Evolutionary conservation across 1,140 invertebrate species (phyloP), one percentile per base, ranked within the genome.

Genomic region (Zaprionus africanus): DNA sequence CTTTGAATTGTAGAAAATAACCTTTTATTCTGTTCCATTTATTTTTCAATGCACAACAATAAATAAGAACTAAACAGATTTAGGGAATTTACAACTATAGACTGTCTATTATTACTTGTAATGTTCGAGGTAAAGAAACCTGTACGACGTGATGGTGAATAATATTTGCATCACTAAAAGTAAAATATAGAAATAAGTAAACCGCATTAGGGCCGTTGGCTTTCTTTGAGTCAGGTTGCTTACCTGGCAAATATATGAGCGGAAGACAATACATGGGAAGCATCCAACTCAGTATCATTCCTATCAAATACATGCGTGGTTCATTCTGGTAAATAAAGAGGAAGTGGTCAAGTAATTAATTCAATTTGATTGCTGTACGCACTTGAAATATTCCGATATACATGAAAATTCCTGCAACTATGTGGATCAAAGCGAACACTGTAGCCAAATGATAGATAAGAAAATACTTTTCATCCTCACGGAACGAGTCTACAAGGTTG

Each of bases 151-250:
- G 4, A 13, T n/a, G 19, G 24, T 59, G 13, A 59, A 59, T 5
- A 41, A 11, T 5, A 41, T 4, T 15, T 59, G 57, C 57, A 59
- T 26, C 12, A 59, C 57, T 59, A 11, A 38, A 59, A 59, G 13
- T 38, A 22, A 15, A 59, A 15, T 7, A 17, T 43, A n/a, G n/a
- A 43, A 15, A 15, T 17, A 5, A 43, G 2, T n/a, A 2, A 15
- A n/a, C 6, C n/a, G 15, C 38, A n/a, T 41, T n/a, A 2, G 5
- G 15, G 5, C 38, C 2, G 6, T 7, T 46, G 15, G 2, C 6
- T 43, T 43, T 5, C 1, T 1, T 4, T 4, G 1, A 17, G 2
- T 11, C 41, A 4, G 0, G 41, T 17, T 17, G n/a, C 19, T 41
- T 59, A 59, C 57, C 5, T 41, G 34, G 11, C 17, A 28, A 34